These are phyloP conservation scores for Cheilosia variabilis DNA, from an alignment of 2,888 invertebrate species.

Conservation along the genomic window DNA sequence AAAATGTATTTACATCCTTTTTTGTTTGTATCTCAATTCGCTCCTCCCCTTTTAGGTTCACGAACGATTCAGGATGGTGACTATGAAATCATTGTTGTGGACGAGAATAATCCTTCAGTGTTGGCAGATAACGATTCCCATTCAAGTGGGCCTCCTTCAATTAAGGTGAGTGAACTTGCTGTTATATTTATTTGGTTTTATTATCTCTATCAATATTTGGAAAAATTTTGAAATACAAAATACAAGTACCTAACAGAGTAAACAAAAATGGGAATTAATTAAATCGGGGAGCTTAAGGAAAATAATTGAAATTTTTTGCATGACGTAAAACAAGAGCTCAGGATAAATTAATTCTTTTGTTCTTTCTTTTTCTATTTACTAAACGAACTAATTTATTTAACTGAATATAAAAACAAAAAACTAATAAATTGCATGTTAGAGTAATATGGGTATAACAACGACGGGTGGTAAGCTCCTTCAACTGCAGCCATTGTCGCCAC, in stretches of 20 bases:
- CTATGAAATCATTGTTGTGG: slow-evolving; percentile 95
- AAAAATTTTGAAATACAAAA: not conserved
- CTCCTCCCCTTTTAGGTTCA: slow-evolving; percentile 78
- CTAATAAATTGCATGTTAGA: slow-evolving; percentile 76
- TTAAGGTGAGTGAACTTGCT: slow-evolving; percentile 87
- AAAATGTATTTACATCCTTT: slow-evolving; percentile 9
- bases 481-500: slow-evolving; percentile 83
- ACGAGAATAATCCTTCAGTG: slow-evolving; percentile 93
- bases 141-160: slow-evolving; percentile 90
- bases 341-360: slow-evolving; percentile 15
- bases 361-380: slow-evolving; percentile 23
- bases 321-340: not conserved
- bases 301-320: slow-evolving; percentile 46
- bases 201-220: slow-evolving; percentile 8
- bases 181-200: slow-evolving; percentile 9
- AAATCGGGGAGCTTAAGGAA: slow-evolving; percentile 26
- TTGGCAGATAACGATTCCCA: slow-evolving; percentile 92
- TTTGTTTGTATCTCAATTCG: slow-evolving; percentile 6
- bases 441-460: slow-evolving; percentile 75
- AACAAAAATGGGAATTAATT: slow-evolving; percentile 73
- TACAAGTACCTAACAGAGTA: slow-evolving; percentile 27
- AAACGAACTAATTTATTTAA: slow-evolving; percentile 35
- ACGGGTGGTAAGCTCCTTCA: slow-evolving; percentile 78
- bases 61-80: slow-evolving; percentile 89
- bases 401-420: slow-evolving; percentile 72